phyloP scores from a whole-genome alignment of 2,113 vertebrate species.

The Hystrix brachyura region DNA sequence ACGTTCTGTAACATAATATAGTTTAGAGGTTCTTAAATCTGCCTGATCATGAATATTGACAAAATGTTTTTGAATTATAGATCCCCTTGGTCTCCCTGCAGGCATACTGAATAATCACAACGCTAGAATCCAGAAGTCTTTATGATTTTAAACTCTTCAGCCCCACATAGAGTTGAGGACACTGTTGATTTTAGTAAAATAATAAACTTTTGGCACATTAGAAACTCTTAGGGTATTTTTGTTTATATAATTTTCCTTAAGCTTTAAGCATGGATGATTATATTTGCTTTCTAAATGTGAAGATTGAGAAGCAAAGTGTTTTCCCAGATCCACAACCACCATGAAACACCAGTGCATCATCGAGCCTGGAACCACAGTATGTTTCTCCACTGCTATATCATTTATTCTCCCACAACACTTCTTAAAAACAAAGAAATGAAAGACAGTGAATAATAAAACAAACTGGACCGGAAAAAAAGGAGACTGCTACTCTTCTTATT shows the following conservation, averaged over 20 bases:
- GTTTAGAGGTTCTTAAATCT: background rate
- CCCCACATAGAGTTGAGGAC: background rate
- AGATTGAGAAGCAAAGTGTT: background rate
- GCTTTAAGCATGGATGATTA: background rate
- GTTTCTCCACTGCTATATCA: background rate
- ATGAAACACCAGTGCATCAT: background rate
- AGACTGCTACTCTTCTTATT: background rate
- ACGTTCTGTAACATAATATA: background rate
- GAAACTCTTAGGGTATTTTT: constrained; percentile 10
- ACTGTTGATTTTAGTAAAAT: background rate
- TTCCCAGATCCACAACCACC: background rate
- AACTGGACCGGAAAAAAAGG: background rate
- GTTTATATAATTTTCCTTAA: background rate
- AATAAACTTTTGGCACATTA: background rate
- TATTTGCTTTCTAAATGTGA: background rate
- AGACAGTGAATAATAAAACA: background rate
- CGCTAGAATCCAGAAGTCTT: background rate
- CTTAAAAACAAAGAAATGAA: constrained; percentile 9
- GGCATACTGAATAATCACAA: background rate
- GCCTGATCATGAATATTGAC: background rate
- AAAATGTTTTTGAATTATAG: background rate
- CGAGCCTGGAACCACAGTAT: background rate
- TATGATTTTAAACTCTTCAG: background rate
- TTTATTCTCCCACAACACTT: background rate
- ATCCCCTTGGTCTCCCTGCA: background rate